Base-by-base conservation (phyloP, 2,113 vertebrate species). In the Megalops atlanticus region DNA sequence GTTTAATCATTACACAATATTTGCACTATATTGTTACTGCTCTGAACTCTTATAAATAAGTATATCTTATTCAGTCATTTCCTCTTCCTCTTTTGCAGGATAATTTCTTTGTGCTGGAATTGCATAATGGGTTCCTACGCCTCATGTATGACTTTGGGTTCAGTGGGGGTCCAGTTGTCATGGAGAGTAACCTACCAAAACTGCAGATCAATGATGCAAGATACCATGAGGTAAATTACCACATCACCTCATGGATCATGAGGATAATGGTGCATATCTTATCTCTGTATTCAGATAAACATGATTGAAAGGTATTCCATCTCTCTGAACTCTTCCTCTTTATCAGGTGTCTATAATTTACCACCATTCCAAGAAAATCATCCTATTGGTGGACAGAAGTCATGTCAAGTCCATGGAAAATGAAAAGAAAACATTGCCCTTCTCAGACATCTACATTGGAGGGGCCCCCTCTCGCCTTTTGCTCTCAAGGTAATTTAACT, bases 351-450 rank as follows among this genome's bases (percentile, higher is more conserved):
- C 98, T 81, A 94, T 99, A 74, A 99, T 99, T 88, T 99, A 99
- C 86, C 98, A 99, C 90, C 96, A 98, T 85, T 96, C 95, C 38
- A 99, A 97, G 94, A 99, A 99, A 89, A 95, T 99, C 79, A 98
- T 99, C 88, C 92, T 99, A 76, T 92, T 99, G 72, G 97, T 99
- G 80, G 97, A 99, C 90, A 97, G 96, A 88, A 92, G 93, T 77
- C 96, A 96, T 49, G 92, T 99, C 71, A 99, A 96, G 88, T 97
- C 96, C 1, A 87, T 97, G 85, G 97, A 99, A 83, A 99, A 97
- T 81, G 96, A 96, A 78, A 97, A 95, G 90, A 97, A 94, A 89
- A 90, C 93, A 3, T 93, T 99, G 84, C 96, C 97, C 6, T 99
- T 99, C 86, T 93, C 95, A 54, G 96, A 99, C 84, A 96, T 99